Evolutionary conservation across 2,888 invertebrate genomes (phyloP).

Genomic region (Apamea epomidion): DNA sequence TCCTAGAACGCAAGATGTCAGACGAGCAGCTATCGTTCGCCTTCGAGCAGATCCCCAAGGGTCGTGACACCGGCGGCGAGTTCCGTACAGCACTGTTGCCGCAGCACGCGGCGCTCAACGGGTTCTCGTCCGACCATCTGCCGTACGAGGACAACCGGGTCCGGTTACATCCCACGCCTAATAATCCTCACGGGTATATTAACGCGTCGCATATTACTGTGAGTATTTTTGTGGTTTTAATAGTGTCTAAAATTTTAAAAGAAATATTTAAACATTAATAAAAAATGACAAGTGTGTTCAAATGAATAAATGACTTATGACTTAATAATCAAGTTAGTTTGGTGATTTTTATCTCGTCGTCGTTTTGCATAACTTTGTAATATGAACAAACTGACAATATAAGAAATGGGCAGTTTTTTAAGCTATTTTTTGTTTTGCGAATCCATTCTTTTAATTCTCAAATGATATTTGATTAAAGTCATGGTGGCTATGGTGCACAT

Average conservation of each 20-base stretch:
- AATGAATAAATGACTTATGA: too few relatives aligned
- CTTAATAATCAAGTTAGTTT: not conserved
- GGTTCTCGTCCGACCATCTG: slow-evolving; percentile 92
- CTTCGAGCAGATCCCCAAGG: slow-evolving; percentile 95
- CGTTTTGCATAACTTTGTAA: not conserved
- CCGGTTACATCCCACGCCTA: slow-evolving; percentile 94
- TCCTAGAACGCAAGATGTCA: slow-evolving; percentile 90
- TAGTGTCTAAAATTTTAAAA: too few relatives aligned
- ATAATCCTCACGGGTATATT: slow-evolving; percentile 96
- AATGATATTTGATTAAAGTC: not conserved
- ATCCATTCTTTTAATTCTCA: not conserved
- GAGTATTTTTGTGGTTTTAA: slow-evolving; percentile 58
- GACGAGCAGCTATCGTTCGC: slow-evolving; percentile 95
- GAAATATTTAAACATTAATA: too few relatives aligned
- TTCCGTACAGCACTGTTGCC: slow-evolving; percentile 93
- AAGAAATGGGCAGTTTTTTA: not conserved
- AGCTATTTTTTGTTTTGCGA: not conserved
- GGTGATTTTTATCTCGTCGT: not conserved
- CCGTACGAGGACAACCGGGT: slow-evolving; percentile 98
- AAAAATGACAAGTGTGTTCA: too few relatives aligned
- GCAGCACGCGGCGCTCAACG: slow-evolving; percentile 91
- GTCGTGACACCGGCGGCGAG: slow-evolving; percentile 92
- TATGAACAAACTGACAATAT: not conserved
- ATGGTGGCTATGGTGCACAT: too few relatives aligned
- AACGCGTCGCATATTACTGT: slow-evolving; percentile 98